Percentiles rank a stretch among this genome's conserved stretches.
Conservation (phyloP, 64 coral and sea anemone genomes). For the Porites lutea region DNA sequence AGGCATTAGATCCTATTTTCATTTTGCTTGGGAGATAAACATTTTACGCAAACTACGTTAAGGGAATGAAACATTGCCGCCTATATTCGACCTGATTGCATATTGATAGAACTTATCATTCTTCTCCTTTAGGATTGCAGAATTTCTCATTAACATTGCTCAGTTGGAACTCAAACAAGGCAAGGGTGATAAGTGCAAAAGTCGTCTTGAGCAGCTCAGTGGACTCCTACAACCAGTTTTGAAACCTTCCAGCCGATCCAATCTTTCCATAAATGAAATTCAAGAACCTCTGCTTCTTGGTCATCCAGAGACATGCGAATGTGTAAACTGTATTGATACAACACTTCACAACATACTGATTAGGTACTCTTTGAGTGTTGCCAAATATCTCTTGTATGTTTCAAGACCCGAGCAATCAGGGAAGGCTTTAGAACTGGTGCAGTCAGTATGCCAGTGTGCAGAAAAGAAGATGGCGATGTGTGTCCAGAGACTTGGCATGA, state of each 20-base stretch:
- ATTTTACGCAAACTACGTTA: too few species aligned
- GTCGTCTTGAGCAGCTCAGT: slow-evolving; percentile 54
- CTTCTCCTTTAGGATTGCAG: slow-evolving; percentile 36
- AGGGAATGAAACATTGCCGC: too few species aligned
- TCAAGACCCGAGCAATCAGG: slow-evolving; percentile 39
- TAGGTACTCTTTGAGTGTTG: slow-evolving; percentile 30
- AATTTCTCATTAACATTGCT: slow-evolving; percentile 68
- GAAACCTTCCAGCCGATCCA: neutral
- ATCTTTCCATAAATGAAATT: neutral
- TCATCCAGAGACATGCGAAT: slow-evolving; percentile 67
- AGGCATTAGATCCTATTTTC: too few species aligned
- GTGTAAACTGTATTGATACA: slow-evolving; percentile 75
- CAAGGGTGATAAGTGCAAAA: slow-evolving; percentile 42
- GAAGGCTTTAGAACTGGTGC: slow-evolving; percentile 7
- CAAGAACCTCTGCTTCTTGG: slow-evolving; percentile 47
- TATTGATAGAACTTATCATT: neutral
- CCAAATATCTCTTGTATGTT: slow-evolving; percentile 57
- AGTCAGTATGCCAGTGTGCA: slow-evolving; percentile 62
- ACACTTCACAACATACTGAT: slow-evolving; percentile 64
- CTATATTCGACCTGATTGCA: too few species aligned
- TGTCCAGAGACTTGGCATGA: slow-evolving; percentile 54
- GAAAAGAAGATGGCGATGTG: slow-evolving; percentile 2
- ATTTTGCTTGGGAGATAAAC: too few species aligned
- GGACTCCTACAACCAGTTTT: slow-evolving; percentile 66
- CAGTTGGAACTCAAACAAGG: slow-evolving; percentile 75